These are phyloP conservation scores for Agonopterix arenella DNA, from an alignment of 2,888 invertebrate species.

Conservation along the genomic window DNA sequence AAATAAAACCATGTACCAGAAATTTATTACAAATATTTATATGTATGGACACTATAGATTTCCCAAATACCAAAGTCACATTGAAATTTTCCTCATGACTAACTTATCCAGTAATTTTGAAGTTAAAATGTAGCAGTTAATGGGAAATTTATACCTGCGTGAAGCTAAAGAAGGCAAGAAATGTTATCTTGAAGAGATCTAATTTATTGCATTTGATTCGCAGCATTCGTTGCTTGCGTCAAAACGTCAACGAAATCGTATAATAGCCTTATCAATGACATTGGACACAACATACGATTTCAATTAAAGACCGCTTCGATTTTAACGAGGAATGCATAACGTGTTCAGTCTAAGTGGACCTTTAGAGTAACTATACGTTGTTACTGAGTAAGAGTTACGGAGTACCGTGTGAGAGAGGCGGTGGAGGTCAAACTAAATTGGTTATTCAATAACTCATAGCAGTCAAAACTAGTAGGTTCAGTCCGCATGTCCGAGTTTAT, in stretches of 20 bases:
- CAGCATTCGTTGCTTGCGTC: slow-evolving; percentile 30
- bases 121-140: no score
- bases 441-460: slow-evolving; percentile 52
- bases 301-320: slow-evolving; percentile 69
- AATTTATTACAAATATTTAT: no score
- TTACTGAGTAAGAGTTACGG: slow-evolving; percentile 13
- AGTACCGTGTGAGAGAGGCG: slow-evolving; percentile 19
- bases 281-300: slow-evolving; percentile 71
- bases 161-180: no score
- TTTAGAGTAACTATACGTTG: slow-evolving; percentile 8
- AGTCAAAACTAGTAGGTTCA: slow-evolving; percentile 63
- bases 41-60: no score
- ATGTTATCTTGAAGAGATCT: background rate
- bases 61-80: no score
- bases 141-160: no score
- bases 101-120: no score
- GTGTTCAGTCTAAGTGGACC: slow-evolving; percentile 47
- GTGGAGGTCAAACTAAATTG: slow-evolving; percentile 40
- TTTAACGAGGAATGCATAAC: slow-evolving; percentile 57
- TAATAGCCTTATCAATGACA: slow-evolving; percentile 53
- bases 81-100: no score
- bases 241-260: slow-evolving; percentile 39
- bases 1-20: no score
- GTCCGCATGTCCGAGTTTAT: slow-evolving; percentile 61
- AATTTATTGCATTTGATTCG: slow-evolving; percentile 38